A percentile compares a stretch with the other conserved stretches of the same genome.
Conservation (phyloP, 2,113 vertebrate genomes). For the pig (Sus scrofa) region T2T-Sscrofa CM000817.6:141908501-141909000, state of each 20-base stretch:
- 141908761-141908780: slow-evolving; percentile 34
- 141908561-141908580: slow-evolving; percentile 53
- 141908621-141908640: slow-evolving; percentile 27
- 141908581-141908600: slow-evolving; percentile 69
- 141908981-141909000: not conserved
- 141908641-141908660: slow-evolving; percentile 45
- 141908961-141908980: not conserved
- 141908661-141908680: slow-evolving; percentile 39
- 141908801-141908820: slow-evolving; percentile 13
- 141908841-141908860: not conserved
- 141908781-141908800: slow-evolving; percentile 17
- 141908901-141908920: not conserved
- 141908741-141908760: not conserved
- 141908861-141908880: not conserved
- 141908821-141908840: slow-evolving; percentile 20
- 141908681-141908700: slow-evolving; percentile 41
- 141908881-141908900: not conserved
- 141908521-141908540: slow-evolving; percentile 63
- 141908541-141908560: slow-evolving; percentile 67
- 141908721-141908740: slow-evolving; percentile 26
- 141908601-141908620: slow-evolving; percentile 55
- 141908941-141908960: not conserved
- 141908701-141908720: not conserved
- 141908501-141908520: slow-evolving; percentile 61
- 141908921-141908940: not conserved